Percentiles rank a stretch among this genome's conserved stretches.
These are phyloP conservation scores for Arge pagana DNA, from an alignment of 2,888 invertebrate genomes.

Conservation along the genomic window DNA sequence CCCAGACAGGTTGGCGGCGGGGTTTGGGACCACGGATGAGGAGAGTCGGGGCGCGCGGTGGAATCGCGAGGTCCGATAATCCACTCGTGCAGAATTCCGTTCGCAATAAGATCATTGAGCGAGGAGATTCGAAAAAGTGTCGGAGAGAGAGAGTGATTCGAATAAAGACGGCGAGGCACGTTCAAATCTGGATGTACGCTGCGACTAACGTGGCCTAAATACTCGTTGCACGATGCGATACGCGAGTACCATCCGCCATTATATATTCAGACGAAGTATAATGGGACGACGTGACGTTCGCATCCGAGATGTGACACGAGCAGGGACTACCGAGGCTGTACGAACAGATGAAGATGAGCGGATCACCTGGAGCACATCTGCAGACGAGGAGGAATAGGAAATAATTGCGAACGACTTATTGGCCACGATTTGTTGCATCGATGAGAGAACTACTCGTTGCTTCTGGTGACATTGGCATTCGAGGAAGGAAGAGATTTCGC, in stretches of 20 bases:
- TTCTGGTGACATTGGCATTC: background rate
- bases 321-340: no score
- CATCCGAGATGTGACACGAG: background rate
- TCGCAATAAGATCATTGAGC: slow-evolving; percentile 1
- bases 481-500: background rate
- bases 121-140: background rate
- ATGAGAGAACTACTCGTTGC: background rate
- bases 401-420: background rate
- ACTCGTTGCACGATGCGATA: no score
- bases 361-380: background rate
- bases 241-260: no score
- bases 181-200: no score
- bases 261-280: no score
- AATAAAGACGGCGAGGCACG: background rate
- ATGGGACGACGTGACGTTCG: background rate
- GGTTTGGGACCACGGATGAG: no score
- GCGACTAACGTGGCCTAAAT: no score
- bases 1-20: background rate
- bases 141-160: background rate
- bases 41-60: no score
- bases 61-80: no score
- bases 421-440: background rate
- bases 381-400: background rate
- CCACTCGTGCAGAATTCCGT: no score
- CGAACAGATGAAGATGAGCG: no score